These are phyloP conservation scores for Novumbra hubbsi DNA, from an alignment of 2,797 vertebrate species.

Conservation along the genomic window DNA sequence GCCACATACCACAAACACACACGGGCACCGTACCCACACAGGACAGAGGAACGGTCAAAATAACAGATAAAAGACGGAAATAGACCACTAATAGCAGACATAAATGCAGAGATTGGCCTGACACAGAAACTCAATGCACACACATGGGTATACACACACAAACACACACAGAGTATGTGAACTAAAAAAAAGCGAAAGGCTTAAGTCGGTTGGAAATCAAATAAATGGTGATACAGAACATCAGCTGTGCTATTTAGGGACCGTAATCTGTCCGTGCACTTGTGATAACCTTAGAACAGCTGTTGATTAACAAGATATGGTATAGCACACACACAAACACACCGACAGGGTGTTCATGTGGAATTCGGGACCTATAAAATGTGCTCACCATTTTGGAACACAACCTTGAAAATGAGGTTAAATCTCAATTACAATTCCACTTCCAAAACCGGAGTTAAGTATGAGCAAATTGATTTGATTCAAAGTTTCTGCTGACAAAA, in stretches of 20 bases:
- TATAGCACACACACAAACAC: neutral
- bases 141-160: conserved; percentile 10
- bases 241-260: conserved; percentile 42
- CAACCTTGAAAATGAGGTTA: no score
- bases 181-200: conserved; percentile 22
- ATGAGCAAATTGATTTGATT: no score
- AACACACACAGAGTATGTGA: conserved; percentile 23
- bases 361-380: neutral
- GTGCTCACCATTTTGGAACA: neutral
- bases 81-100: neutral
- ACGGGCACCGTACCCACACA: neutral
- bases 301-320: conserved; percentile 44
- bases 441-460: no score
- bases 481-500: no score
- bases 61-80: neutral
- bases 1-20: neutral
- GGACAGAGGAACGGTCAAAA: neutral
- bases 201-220: conserved; percentile 46
- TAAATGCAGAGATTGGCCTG: conserved; percentile 10
- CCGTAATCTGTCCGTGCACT: conserved; percentile 43
- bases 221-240: conserved; percentile 37
- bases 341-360: neutral
- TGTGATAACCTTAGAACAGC: conserved; percentile 49
- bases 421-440: no score
- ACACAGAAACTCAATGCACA: conserved; percentile 9